Base-by-base conservation (phyloP, 2,888 invertebrate genomes). In the Calameuta idolon region DNA sequence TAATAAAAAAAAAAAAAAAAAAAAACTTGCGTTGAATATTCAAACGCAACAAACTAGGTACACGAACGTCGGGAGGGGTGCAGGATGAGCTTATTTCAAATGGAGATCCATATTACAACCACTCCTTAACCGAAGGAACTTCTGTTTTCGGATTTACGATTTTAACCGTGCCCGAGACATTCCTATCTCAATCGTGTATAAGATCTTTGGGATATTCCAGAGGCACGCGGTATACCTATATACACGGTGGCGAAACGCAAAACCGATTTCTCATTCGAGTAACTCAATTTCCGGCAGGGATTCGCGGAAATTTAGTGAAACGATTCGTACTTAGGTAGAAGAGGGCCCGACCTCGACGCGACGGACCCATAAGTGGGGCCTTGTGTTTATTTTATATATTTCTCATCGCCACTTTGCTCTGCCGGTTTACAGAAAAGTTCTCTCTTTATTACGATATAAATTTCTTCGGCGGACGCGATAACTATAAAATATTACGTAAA, bases 271-370 rank as follows among this genome's bases (percentile, higher is more conserved):
- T 55, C 55, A 55, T 55, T 55, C 55, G 55, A 55, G 55, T 23
- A 55, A 55, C 23, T 55, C 55, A 55, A 23, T 23, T 55, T 55
- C 55, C 9, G 55, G 55, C 23, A 55, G 1, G 23, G 55, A 23
- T 55, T 55, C 23, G 55, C 55, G 9, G 9, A 88, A 88, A 87
- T 87, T 89, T 89, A 90, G 90, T 90, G 91, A 92, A 92, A 92
- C 92, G 92, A 92, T 92, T 92, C 92, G 92, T 92, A 92, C 92
- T 92, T n/a, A n/a, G n/a, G n/a, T n/a, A n/a, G n/a, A n/a, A n/a
- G n/a, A n/a, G n/a, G n/a, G 92, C 11, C 12, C 71, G 3, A 11
- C 11, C 0, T 30, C 3, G 30, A 30, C 12, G 9, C 4, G 55
- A 55, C 23, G 23, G 2, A 55, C 55, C 55, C 55, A 55, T 55